phyloP scores from a whole-genome alignment of 2,113 vertebrate genomes.

The Ailurus styani region DNA sequence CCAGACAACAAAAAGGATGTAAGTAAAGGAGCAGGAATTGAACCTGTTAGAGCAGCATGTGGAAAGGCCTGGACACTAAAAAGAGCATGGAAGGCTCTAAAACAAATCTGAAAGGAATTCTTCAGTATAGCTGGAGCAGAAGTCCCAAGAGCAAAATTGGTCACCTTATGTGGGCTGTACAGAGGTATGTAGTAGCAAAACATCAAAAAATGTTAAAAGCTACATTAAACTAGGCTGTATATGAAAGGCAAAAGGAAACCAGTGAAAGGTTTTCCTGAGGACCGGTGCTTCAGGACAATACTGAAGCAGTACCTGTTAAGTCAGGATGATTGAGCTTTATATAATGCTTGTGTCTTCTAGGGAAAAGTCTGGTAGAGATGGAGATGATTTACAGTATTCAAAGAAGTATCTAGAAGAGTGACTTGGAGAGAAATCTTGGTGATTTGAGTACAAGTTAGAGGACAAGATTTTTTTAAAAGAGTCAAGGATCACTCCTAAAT shows the following conservation, averaged over 20 bases:
- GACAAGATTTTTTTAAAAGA: neutral
- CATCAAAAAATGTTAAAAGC: neutral
- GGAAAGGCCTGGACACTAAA: neutral
- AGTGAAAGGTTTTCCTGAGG: neutral
- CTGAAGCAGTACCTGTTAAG: neutral
- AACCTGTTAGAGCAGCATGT: neutral
- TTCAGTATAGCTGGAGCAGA: neutral
- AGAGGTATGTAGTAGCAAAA: neutral
- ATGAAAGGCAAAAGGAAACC: neutral
- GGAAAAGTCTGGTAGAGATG: neutral
- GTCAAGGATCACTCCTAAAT: neutral
- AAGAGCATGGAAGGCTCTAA: neutral
- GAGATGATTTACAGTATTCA: neutral
- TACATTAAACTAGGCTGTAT: neutral
- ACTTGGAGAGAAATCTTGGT: neutral
- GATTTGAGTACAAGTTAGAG: neutral
- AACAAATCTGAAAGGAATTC: neutral
- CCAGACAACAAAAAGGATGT: neutral
- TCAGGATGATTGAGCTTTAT: neutral
- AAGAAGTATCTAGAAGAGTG: neutral
- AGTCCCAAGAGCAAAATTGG: neutral
- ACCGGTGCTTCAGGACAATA: neutral
- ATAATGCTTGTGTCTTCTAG: neutral
- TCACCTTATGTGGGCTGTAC: neutral
- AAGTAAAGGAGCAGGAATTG: neutral